Percentiles rank a stretch among this genome's conserved stretches.
Evolutionary conservation across 2,797 vertebrate species (phyloP).

Genomic region (Coranthus polyacanthus): DNA sequence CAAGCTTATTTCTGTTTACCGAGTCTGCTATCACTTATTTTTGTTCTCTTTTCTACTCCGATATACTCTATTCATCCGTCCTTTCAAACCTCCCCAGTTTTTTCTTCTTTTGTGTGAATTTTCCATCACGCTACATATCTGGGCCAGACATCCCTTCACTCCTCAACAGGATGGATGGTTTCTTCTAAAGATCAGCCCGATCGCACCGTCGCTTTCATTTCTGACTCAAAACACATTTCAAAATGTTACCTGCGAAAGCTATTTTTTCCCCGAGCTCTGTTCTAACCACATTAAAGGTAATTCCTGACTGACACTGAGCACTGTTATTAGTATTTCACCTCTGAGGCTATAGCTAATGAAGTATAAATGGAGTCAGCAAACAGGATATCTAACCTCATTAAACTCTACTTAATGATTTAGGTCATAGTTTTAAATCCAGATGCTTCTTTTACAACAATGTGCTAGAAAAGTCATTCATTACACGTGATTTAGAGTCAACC

Average conservation of each 20-base stretch:
- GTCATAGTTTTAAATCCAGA: constrained; percentile 42
- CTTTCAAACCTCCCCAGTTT: constrained; percentile 60
- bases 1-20: constrained; percentile 25
- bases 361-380: constrained; percentile 46
- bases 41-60: constrained; percentile 27
- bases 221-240: constrained; percentile 68
- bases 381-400: constrained; percentile 55
- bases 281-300: constrained; percentile 56
- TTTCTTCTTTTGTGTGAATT: constrained; percentile 52
- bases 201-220: constrained; percentile 59
- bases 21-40: constrained; percentile 55
- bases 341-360: constrained; percentile 55
- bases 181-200: constrained; percentile 68
- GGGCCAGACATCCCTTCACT: constrained; percentile 62
- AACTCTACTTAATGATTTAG: constrained; percentile 53
- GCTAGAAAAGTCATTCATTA: constrained; percentile 6
- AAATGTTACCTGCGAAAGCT: constrained; percentile 54
- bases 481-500: not conserved
- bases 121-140: constrained; percentile 57
- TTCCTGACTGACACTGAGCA: constrained; percentile 44
- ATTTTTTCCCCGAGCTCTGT: constrained; percentile 39
- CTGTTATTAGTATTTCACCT: constrained; percentile 64
- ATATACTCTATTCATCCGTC: constrained; percentile 58
- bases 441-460: constrained; percentile 29
- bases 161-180: constrained; percentile 76